These are phyloP conservation scores for Bellardia pandia DNA, from an alignment of 2,888 invertebrate genomes.

Conservation along the genomic window DNA sequence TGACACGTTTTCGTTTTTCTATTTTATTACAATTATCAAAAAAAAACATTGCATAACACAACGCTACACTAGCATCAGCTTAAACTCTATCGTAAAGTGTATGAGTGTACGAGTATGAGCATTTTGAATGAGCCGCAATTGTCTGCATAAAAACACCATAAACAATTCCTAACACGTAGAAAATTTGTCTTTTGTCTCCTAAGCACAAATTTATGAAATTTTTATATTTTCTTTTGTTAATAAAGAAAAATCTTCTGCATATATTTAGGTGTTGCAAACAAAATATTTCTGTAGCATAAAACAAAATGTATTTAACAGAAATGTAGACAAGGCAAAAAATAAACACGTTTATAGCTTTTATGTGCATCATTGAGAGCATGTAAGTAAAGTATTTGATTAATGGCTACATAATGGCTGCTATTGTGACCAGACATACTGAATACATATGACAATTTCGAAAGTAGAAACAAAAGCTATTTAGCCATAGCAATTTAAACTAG, in stretches of 20 bases:
- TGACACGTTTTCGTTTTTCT: constrained; percentile 34
- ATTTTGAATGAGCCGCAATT: constrained; percentile 1
- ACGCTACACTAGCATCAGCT: not conserved
- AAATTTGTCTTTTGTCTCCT: constrained; percentile 40
- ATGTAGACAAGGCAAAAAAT: not conserved
- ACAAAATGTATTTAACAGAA: not conserved
- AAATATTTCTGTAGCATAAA: constrained; percentile 2
- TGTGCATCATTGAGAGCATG: not conserved
- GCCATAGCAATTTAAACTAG: constrained; percentile 27
- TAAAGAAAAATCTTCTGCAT: not conserved
- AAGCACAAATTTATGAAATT: constrained; percentile 36
- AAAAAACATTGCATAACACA: constrained; percentile 21
- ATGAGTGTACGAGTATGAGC: not conserved
- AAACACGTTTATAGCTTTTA: not conserved
- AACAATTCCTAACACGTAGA: constrained; percentile 62
- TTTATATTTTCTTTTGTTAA: constrained; percentile 57
- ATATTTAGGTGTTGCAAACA: constrained; percentile 59
- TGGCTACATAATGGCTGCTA: constrained; percentile 37
- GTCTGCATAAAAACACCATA: constrained; percentile 21
- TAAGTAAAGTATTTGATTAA: constrained; percentile 55
- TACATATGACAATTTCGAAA: constrained; percentile 39
- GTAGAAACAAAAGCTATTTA: constrained; percentile 7
- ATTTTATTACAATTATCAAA: constrained; percentile 16
- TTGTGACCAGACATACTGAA: constrained; percentile 54
- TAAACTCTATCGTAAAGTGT: not conserved